phyloP scores from a whole-genome alignment of 2,797 vertebrate genomes.

The Eleutherodactylus coqui region DNA sequence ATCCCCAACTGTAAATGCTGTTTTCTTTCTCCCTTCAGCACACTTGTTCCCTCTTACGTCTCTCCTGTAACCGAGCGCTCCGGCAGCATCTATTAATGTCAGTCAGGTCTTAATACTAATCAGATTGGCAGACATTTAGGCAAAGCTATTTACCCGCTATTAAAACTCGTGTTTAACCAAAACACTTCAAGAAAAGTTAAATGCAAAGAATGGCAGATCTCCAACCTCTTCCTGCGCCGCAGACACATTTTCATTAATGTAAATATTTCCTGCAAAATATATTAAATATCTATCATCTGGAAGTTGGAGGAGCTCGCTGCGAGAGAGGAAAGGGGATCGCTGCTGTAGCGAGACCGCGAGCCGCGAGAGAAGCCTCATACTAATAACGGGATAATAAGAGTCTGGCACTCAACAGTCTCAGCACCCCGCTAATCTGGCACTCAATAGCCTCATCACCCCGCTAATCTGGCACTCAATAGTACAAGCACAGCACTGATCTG shows the following conservation, averaged over 20 bases:
- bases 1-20: too few species aligned
- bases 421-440: too few species aligned
- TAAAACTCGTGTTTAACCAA: conserved; percentile 38
- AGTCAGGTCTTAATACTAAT: not conserved
- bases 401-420: not conserved
- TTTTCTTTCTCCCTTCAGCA: too few species aligned
- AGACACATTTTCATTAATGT: conserved; percentile 40
- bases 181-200: conserved; percentile 46
- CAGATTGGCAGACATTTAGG: not conserved
- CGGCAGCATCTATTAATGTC: not conserved
- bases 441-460: too few species aligned
- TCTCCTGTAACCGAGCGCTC: not conserved
- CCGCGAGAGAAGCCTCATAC: not conserved
- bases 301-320: not conserved
- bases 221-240: conserved; percentile 6
- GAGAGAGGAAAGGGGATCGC: not conserved
- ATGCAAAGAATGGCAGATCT: conserved; percentile 47
- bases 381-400: not conserved
- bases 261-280: conserved; percentile 54
- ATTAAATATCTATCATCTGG: conserved; percentile 11
- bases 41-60: not conserved
- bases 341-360: not conserved
- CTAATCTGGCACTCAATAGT: too few species aligned
- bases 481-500: too few species aligned
- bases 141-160: not conserved